Evolutionary conservation across 2,113 vertebrate species (phyloP).

Genomic region (Ptychochromis oligacanthus): DNA sequence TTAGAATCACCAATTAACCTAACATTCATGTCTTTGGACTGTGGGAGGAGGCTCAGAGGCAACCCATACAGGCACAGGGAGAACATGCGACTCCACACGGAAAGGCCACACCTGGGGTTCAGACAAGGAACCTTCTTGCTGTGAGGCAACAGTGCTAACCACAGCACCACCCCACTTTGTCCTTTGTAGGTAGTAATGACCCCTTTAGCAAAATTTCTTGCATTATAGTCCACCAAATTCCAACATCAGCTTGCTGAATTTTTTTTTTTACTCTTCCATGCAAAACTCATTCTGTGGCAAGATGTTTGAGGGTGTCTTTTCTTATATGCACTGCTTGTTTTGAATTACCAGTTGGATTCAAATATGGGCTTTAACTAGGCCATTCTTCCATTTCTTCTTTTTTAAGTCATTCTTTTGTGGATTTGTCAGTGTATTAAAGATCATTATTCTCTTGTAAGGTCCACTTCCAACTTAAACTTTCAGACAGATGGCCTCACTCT

Average conservation of each 20-base stretch:
- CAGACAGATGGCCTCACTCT: not conserved
- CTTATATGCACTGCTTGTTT: not conserved
- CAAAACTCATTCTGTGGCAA: not conserved
- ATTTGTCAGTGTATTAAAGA: conserved; percentile 7
- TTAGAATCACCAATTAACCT: not conserved
- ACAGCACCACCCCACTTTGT: not conserved
- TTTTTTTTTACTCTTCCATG: not conserved
- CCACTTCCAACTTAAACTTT: conserved; percentile 5
- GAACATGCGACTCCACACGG: not conserved
- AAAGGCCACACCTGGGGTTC: not conserved
- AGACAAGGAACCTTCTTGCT: not conserved
- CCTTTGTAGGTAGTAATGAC: not conserved
- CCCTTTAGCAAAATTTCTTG: not conserved
- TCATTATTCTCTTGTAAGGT: not conserved
- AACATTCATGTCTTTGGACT: not conserved
- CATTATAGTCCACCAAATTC: not conserved
- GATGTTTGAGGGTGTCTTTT: not conserved
- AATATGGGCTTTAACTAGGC: not conserved
- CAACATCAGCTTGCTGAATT: not conserved
- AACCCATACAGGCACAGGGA: not conserved
- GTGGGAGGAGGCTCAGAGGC: no score
- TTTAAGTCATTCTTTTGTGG: not conserved
- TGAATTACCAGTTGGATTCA: not conserved
- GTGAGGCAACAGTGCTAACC: not conserved
- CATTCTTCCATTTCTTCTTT: conserved; percentile 6